Evolutionary conservation across 2,113 vertebrate species (phyloP), one percentile per base, ranked within the genome.

Genomic region (Charadrius vociferus): DNA sequence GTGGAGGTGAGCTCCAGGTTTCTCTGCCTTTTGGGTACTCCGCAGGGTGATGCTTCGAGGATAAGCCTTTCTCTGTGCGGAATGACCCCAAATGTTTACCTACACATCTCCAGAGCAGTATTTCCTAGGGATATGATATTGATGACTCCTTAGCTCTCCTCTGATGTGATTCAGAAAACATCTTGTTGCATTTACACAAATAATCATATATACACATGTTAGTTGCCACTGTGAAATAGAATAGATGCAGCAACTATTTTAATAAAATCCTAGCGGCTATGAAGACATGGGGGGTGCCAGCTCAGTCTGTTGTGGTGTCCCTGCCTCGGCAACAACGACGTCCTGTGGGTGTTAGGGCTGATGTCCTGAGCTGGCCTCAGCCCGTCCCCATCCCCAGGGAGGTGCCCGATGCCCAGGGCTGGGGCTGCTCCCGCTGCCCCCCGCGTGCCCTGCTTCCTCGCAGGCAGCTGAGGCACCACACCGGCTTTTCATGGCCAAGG

Each of bases 361-460:
- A 21, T 74, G 55, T 3, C 56, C 52, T 61, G n/a, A 7, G 43
- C 49, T 86, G 65, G 58, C 8, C 47, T 53, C 32, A 36, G 43
- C 19, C 66, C 30, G 52, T 39, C 23, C 39, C 26, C 49, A 26
- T 52, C 29, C 20, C 41, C 34, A 47, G 34, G 30, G 24, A 85
- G 27, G 34, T 43, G 55, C 30, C 72, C 2, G 1, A 1, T 45
- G 45, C 45, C 50, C 17, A 78, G 65, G 55, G 34, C 68, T 32
- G 39, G 74, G 55, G 53, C 53, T 85, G 47, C 20, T 26, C 55
- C 36, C 0, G 0, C 29, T 36, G 22, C 37, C 10, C 30, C 49
- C 27, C 6, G 0, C 52, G n/a, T 19, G 41, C n/a, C 26, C 65
- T 29, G 8, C 58, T 30, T 41, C 56, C 41, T 49, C 1, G 0